Evolutionary conservation across 2,888 invertebrate genomes (phyloP).

Genomic region (Microctonus hyperodae): DNA sequence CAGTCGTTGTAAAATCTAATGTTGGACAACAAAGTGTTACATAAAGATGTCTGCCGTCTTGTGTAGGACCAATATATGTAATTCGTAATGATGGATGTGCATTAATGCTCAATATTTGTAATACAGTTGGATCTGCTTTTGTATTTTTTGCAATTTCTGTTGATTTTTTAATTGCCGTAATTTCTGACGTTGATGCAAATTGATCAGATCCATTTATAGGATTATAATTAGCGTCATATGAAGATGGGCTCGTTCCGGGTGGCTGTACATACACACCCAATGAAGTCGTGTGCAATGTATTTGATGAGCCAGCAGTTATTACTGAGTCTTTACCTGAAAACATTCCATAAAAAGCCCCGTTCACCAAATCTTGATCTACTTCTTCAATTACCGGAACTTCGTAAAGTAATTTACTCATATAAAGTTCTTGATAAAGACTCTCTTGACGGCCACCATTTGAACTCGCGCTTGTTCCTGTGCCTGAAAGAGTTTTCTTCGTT

Average conservation of each 20-base stretch:
- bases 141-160: slow-evolving; percentile 49
- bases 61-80: slow-evolving; percentile 51
- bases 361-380: slow-evolving; percentile 58
- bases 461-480: slow-evolving; percentile 67
- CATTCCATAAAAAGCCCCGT: slow-evolving; percentile 53
- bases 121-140: slow-evolving; percentile 55
- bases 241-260: slow-evolving; percentile 47
- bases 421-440: slow-evolving; percentile 59
- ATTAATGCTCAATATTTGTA: slow-evolving; percentile 56
- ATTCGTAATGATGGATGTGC: slow-evolving; percentile 54
- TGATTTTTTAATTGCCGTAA: slow-evolving; percentile 51
- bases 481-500: slow-evolving; percentile 62
- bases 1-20: slow-evolving; percentile 50
- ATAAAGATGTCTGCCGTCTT: slow-evolving; percentile 56
- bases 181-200: slow-evolving; percentile 57
- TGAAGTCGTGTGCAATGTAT: slow-evolving; percentile 49
- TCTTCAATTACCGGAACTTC: slow-evolving; percentile 61
- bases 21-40: slow-evolving; percentile 49
- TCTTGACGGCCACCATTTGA: slow-evolving; percentile 61
- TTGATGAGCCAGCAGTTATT: slow-evolving; percentile 56
- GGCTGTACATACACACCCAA: slow-evolving; percentile 34
- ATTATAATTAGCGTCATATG: slow-evolving; percentile 57
- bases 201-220: slow-evolving; percentile 53
- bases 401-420: slow-evolving; percentile 59
- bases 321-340: slow-evolving; percentile 48